Evolutionary conservation across 2,113 vertebrate genomes (phyloP), one percentile per base, ranked within the genome.

Genomic region (Gracilinanus agilis): DNA sequence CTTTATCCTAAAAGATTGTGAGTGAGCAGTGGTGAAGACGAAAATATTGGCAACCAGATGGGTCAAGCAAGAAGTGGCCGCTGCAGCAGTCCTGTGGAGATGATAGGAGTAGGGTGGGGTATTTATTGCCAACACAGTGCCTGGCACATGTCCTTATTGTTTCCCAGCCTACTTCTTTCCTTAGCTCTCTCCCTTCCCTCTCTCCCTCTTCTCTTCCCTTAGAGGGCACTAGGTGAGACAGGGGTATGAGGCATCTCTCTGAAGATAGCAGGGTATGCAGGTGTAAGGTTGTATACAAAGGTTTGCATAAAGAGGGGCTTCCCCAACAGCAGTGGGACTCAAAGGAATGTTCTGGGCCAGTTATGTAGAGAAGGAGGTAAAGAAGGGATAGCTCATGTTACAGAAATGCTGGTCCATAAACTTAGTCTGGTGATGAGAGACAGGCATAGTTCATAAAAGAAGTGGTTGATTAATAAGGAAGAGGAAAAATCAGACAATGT

Each of bases 261-360:
- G 67, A 75, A 91, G 55, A 89, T 56, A 58, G 21, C 89, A 90
- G 58, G 54, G 61, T 58, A 9, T 58, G 25, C 9, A 58, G 25
- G 24, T 11, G 25, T 40, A 53, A 93, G 75, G 54, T 67, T 13
- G n/a, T n/a, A 34, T 92, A 61, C 34, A 44, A 75, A 94, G 53
- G 21, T 56, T 21, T 25, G 3, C 34, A 13, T 54, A 29, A 53
- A 89, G 54, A 25, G 10, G 90, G 25, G 8, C 27, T 3, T 61
- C 54, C 24, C 55, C 75, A 95, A 90, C 90, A n/a, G 44, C n/a
- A 5, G n/a, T 55, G 90, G n/a, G 93, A 75, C 58, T 34, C 58
- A 34, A 9, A 13, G 25, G 58, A 56, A 8, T 25, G 27, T 67
- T 13, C 58, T 34, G 2, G 13, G 58, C 29, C 34, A 67, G 58